Conservation (phyloP, 1,140 invertebrate species). For the Trachymyrmex septentrionalis region DNA sequence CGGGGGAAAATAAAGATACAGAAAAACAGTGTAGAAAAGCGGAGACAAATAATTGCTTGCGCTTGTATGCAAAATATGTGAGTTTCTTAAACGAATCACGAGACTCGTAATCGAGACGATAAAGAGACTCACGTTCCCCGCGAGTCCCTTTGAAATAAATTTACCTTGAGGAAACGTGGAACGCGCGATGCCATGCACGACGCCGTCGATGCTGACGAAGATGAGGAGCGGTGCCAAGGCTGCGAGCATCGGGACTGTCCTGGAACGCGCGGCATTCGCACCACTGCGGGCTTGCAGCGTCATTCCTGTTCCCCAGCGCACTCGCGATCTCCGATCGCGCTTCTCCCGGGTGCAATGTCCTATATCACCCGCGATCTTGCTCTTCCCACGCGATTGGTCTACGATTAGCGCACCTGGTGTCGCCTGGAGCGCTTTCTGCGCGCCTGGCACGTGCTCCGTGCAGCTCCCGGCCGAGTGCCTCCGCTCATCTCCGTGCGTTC, state of each 20-base stretch:
- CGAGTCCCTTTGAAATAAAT: constrained; percentile 27
- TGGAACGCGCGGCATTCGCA: constrained; percentile 50
- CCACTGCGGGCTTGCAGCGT: constrained; percentile 45
- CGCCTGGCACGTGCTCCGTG: constrained; percentile 76
- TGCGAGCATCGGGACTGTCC: constrained; percentile 72
- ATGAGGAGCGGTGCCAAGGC: constrained; percentile 68
- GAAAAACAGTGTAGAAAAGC: background rate
- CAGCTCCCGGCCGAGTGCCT: constrained; percentile 73
- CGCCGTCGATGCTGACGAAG: constrained; percentile 74
- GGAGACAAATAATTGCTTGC: background rate
- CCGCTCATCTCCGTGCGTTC: constrained; percentile 69
- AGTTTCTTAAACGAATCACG: background rate
- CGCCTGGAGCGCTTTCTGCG: constrained; percentile 77
- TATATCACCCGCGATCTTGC: constrained; percentile 59
- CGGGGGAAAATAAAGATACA: background rate
- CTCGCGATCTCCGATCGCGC: constrained; percentile 41
- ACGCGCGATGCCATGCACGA: constrained; percentile 70
- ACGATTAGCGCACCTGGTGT: constrained; percentile 74
- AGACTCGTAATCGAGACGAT: too few species aligned
- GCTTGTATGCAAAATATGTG: too few species aligned
- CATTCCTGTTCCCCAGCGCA: constrained; percentile 52
- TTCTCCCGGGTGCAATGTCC: constrained; percentile 64
- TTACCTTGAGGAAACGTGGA: constrained; percentile 65
- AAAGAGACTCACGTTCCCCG: background rate
- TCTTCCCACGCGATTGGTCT: constrained; percentile 63